Percentiles rank a stretch among this genome's conserved stretches.
These are phyloP conservation scores for Anthophora plumipes DNA, from an alignment of 2,888 invertebrate species.

Conservation along the genomic window DNA sequence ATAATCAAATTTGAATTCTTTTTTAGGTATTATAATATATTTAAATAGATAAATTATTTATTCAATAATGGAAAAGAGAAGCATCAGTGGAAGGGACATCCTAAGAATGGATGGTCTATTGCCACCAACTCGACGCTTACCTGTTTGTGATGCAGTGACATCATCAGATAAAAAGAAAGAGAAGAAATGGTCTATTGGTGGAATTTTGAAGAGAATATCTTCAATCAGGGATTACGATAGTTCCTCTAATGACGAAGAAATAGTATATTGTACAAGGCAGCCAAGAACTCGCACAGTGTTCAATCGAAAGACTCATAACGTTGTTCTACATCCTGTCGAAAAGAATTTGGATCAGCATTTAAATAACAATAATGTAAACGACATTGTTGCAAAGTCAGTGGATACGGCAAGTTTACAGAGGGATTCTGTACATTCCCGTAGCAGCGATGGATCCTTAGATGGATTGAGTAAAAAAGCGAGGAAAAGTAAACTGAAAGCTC, in stretches of 20 bases:
- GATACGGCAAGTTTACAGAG: constrained; percentile 46
- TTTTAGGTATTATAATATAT: constrained; percentile 49
- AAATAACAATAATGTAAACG: constrained; percentile 36
- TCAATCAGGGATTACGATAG: constrained; percentile 88
- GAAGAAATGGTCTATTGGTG: constrained; percentile 93
- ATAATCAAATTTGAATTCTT: background rate
- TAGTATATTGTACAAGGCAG: constrained; percentile 73
- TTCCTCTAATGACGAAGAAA: constrained; percentile 86
- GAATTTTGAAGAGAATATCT: constrained; percentile 91
- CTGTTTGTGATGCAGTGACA: constrained; percentile 61
- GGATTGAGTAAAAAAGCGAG: constrained; percentile 86
- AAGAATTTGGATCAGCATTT: constrained; percentile 81
- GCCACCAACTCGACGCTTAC: constrained; percentile 70
- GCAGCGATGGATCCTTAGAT: constrained; percentile 86
- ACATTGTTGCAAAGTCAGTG: constrained; percentile 67
- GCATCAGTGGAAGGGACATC: constrained; percentile 69
- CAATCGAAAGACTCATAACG: constrained; percentile 33
- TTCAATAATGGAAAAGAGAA: constrained; percentile 76
- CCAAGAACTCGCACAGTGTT: constrained; percentile 41
- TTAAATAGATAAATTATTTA: constrained; percentile 26
- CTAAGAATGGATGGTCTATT: constrained; percentile 73
- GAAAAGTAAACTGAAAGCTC: constrained; percentile 88
- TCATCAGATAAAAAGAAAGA: constrained; percentile 86
- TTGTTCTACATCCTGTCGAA: constrained; percentile 54
- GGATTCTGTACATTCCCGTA: constrained; percentile 74